Conservation (phyloP, 2,113 vertebrate genomes). For the Drymodes brunneopygia region DNA sequence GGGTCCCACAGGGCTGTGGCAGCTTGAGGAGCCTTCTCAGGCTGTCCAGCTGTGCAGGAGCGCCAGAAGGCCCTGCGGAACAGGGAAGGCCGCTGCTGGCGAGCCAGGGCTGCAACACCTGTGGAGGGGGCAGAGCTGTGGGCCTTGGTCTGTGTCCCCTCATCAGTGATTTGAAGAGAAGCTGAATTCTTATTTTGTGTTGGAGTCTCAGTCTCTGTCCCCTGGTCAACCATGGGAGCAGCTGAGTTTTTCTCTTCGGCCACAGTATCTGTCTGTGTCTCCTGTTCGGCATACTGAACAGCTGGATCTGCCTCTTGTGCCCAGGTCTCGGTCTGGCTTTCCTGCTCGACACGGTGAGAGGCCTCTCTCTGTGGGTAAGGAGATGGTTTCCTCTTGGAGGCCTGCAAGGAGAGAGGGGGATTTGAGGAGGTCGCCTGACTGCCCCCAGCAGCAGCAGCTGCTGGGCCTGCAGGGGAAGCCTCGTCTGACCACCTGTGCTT, state of each 20-base stretch:
- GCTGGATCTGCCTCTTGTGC: neutral
- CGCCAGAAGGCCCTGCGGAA: neutral
- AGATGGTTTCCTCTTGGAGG: neutral
- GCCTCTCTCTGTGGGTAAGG: neutral
- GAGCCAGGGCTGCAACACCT: neutral
- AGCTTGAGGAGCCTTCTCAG: neutral
- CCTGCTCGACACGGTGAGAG: neutral
- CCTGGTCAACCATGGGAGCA: neutral
- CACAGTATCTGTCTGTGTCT: neutral
- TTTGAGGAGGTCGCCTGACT: neutral
- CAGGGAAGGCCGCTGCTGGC: neutral
- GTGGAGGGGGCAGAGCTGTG: neutral
- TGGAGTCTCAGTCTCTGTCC: neutral
- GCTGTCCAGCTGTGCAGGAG: neutral
- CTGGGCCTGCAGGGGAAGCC: neutral
- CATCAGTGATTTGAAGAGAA: neutral
- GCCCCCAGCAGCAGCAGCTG: neutral
- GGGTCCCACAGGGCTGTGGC: accelerated
- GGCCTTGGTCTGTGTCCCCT: neutral
- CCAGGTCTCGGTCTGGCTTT: neutral
- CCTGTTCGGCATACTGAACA: neutral
- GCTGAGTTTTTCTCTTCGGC: neutral
- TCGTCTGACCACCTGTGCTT: accelerated
- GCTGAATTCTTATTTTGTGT: neutral
- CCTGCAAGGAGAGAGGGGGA: neutral